Evolutionary conservation across 2,888 invertebrate genomes (phyloP), one percentile per base, ranked within the genome.

Genomic region (Malacosoma neustria): DNA sequence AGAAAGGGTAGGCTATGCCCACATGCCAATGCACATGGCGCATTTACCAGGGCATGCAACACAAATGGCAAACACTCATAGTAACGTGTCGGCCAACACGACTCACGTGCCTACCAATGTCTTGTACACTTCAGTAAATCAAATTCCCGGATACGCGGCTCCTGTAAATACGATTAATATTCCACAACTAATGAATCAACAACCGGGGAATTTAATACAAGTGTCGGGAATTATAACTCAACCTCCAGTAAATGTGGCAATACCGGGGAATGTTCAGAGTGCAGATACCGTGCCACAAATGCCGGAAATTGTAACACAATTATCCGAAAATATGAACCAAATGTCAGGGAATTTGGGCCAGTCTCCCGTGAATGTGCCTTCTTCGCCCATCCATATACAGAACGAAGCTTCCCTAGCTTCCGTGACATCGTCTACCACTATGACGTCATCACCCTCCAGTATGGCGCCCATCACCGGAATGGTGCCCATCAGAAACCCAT

Each of bases 401-500:
- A 5, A 5, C 2, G 6, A 22, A 4, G 5, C 7, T 22, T 22
- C 22, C 22, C 22, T 22, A 0, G 5, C 5, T 22, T 9, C 22
- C 22, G 22, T 22, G 22, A 22, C 22, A 9, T 22, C 22, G 9
- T 22, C 22, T 5, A 5, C 22, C 9, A 9, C 22, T 9, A 22
- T n/a, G n/a, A 22, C 22, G 22, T 22, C 22, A 22, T 22, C 22
- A 9, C 22, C 22, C 9, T 5, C 22, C 22, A 22, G 9, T 9
- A 22, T 22, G 0, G 61, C 68, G 5, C 69, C 76, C 0, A 51
- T 72, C 6, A 72, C 72, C 41, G 81, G 84, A 2, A 77, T 72
- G 75, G 82, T 82, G 39, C 80, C 84, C 0, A 80, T 82, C 39
- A 56, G 84, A 39, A 85, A 85, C 36, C 63, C 72, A 9, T 44